Base-by-base conservation (phyloP, 2,797 vertebrate genomes). In the Lindbergichthys nudifrons region DNA sequence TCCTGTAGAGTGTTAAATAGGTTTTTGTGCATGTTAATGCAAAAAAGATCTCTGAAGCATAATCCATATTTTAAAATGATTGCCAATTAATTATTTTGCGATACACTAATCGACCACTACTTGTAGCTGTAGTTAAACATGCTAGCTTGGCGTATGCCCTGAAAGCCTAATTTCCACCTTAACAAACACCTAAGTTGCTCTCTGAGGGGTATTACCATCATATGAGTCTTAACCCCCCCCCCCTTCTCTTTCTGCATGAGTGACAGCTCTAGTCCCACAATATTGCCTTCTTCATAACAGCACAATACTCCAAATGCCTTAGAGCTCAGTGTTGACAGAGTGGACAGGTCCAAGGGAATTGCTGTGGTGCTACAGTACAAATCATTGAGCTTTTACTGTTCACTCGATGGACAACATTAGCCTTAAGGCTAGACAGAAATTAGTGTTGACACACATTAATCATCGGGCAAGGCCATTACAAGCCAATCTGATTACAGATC, bases 401-500 rank as follows among this genome's bases (percentile, higher is more conserved):
- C 0, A 8, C 65, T 63, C 64, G n/a, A 8, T n/a, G 39, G 64
- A 53, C 32, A 59, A 13, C 52, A 41, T 70, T 65, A 69, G 23
- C 23, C 43, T n/a, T 47, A 53, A 81, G 58, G 69, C 57, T 3
- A 13, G 51, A 70, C 48, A 19, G 14, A 82, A 56, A 84, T 85
- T 4, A 57, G 57, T 30, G 57, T 72, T 75, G 68, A 69, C 65
- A 19, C 59, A 52, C 74, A 87, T 88, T 85, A 62, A 89, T 91
- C 84, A 87, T 52, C 42, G 1, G 57, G 42, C 23, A 1, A 53
- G 1, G 69, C 81, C 70, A 82, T 92, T 90, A 85, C 14, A 14
- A 83, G 73, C 48, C 65, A 75, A 82, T 89, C 76, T 42, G 46
- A 74, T 79, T 78, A 75, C 70, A 83, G 77, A 81, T 75, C 69